phyloP scores from a whole-genome alignment of 2,113 vertebrate genomes.

The Elaphurus davidianus region DNA sequence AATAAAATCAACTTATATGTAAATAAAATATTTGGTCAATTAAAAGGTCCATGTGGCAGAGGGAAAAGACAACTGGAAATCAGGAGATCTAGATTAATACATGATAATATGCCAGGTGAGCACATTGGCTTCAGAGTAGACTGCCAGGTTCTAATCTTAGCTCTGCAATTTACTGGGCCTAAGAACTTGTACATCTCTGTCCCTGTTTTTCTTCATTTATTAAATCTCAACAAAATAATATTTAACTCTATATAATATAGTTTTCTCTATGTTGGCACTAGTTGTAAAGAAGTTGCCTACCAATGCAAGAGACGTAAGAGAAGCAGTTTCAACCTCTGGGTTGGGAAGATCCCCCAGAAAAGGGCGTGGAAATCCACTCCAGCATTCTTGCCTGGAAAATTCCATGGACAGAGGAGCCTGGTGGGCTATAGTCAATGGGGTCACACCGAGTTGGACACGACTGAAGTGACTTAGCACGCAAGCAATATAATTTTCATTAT shows the following conservation, averaged over 20 bases:
- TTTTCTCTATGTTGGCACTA: neutral
- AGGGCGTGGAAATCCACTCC: neutral
- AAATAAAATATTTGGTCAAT: neutral
- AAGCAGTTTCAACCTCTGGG: neutral
- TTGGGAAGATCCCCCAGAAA: rapidly evolving
- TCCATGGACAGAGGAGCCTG: neutral
- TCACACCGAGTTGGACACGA: rapidly evolving
- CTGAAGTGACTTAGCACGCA: neutral
- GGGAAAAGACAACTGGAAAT: neutral
- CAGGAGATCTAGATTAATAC: neutral
- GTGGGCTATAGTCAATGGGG: neutral
- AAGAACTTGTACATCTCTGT: neutral
- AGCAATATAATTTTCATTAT: neutral
- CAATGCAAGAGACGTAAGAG: neutral
- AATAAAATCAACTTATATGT: neutral
- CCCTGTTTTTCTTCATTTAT: neutral
- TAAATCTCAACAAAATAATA: neutral
- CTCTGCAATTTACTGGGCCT: neutral
- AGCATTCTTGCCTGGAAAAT: neutral
- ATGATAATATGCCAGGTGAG: neutral
- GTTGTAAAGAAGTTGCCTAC: neutral
- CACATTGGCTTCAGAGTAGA: neutral
- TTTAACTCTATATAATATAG: neutral
- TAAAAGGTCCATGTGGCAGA: neutral
- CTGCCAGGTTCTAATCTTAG: neutral